Conservation (phyloP, 2,113 vertebrate species). For the Cheilinus undulatus region DNA sequence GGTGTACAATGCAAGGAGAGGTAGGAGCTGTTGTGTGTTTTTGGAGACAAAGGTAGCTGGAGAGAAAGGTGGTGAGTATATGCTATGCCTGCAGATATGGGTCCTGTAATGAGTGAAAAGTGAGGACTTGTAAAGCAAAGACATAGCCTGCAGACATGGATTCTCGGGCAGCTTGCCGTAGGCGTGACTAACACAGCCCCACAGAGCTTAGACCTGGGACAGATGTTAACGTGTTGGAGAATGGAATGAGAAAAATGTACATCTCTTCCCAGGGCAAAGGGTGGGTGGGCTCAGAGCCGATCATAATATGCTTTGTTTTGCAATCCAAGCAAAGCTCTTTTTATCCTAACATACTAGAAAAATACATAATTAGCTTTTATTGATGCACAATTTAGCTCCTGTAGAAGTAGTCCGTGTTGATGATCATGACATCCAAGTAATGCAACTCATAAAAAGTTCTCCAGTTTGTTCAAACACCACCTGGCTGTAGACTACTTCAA, state of each 20-base stretch:
- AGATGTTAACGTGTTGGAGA: slow-evolving; percentile 82
- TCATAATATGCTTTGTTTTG: slow-evolving; percentile 46
- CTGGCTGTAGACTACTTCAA: not conserved
- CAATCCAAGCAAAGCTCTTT: slow-evolving; percentile 9
- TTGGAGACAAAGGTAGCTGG: slow-evolving; percentile 18
- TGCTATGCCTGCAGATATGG: slow-evolving; percentile 49
- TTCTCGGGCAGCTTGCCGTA: slow-evolving; percentile 47
- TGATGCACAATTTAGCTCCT: too few relatives aligned
- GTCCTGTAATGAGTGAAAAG: slow-evolving; percentile 48
- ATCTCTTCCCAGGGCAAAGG: slow-evolving; percentile 73
- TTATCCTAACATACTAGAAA: slow-evolving; percentile 1
- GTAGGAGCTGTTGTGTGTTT: not conserved
- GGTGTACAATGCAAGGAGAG: not conserved
- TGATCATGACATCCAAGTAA: not conserved
- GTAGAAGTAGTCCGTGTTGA: not conserved
- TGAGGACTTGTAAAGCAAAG: slow-evolving; percentile 32
- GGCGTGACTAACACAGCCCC: slow-evolving; percentile 62
- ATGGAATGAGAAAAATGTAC: slow-evolving; percentile 84
- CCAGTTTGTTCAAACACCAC: not conserved
- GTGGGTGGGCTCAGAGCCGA: slow-evolving; percentile 56
- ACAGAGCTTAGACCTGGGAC: slow-evolving; percentile 71
- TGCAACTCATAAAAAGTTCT: not conserved
- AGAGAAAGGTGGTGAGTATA: not conserved
- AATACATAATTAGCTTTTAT: not conserved
- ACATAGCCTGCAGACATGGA: slow-evolving; percentile 62